A percentile compares a stretch with the other conserved stretches of the same genome.
Conservation (phyloP, 1,140 invertebrate genomes). For the Charaxes varanes region DNA sequence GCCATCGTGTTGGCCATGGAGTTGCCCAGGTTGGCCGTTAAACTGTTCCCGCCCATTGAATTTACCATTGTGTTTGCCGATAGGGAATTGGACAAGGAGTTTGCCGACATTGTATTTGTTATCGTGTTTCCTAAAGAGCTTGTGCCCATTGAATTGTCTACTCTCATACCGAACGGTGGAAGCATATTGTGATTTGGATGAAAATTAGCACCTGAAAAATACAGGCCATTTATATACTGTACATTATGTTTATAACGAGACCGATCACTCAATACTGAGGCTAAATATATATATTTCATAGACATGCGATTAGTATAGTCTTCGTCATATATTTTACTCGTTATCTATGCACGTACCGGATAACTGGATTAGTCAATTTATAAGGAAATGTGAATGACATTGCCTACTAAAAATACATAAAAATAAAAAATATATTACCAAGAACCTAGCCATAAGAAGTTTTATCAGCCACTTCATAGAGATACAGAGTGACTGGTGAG, state of each 20-base stretch:
- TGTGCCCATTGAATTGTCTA: slow-evolving; percentile 52
- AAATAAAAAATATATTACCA: too few species aligned
- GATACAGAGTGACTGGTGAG: too few species aligned
- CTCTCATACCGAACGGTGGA: slow-evolving; percentile 69
- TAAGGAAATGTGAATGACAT: too few species aligned
- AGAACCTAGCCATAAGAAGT: too few species aligned
- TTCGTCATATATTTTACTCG: too few species aligned
- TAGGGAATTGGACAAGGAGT: slow-evolving; percentile 24
- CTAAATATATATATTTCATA: slow-evolving; percentile 1
- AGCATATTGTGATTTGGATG: slow-evolving; percentile 64
- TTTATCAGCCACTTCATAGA: too few species aligned
- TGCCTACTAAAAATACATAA: too few species aligned
- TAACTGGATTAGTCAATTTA: too few species aligned
- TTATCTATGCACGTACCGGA: too few species aligned
- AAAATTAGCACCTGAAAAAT: slow-evolving; percentile 63
- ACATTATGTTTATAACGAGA: neutral
- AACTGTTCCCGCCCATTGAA: slow-evolving; percentile 17
- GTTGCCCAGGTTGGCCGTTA: slow-evolving; percentile 18
- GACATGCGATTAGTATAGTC: neutral
- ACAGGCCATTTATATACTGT: slow-evolving; percentile 5
- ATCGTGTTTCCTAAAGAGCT: slow-evolving; percentile 31
- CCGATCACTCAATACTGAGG: neutral
- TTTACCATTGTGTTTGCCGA: slow-evolving; percentile 23
- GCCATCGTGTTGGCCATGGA: slow-evolving; percentile 19
- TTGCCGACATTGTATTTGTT: slow-evolving; percentile 21